Conservation (phyloP, 2,113 vertebrate genomes). For the Azemiops feae region DNA sequence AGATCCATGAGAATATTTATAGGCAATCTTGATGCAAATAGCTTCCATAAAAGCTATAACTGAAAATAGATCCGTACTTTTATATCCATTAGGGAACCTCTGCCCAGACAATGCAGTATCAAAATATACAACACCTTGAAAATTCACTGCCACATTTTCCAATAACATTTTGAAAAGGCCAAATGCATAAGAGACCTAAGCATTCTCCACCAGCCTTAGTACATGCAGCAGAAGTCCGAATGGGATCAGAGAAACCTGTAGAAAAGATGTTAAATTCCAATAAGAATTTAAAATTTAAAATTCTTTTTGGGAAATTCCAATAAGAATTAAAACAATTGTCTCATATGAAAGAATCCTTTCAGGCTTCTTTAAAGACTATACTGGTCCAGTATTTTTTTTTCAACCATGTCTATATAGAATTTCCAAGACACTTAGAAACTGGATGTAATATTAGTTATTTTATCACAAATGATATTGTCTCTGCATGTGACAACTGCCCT, state of each 20-base stretch:
- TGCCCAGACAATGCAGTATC: neutral
- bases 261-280: neutral
- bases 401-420: neutral
- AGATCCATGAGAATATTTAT: neutral
- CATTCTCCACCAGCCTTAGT: neutral
- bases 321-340: neutral
- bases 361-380: neutral
- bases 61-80: neutral
- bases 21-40: neutral
- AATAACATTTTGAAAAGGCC: neutral
- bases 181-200: neutral
- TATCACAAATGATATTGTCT: neutral
- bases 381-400: neutral
- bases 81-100: neutral
- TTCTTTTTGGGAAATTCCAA: no score
- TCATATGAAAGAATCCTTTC: neutral
- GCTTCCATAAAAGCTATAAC: neutral
- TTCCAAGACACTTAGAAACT: neutral
- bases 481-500: neutral
- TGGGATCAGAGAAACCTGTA: neutral
- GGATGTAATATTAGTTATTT: neutral
- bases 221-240: neutral
- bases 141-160: neutral
- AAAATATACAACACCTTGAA: neutral
- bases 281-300: neutral